Evolutionary conservation across 2,113 vertebrate genomes (phyloP).

Genomic region (Camarhynchus parvulus): DNA sequence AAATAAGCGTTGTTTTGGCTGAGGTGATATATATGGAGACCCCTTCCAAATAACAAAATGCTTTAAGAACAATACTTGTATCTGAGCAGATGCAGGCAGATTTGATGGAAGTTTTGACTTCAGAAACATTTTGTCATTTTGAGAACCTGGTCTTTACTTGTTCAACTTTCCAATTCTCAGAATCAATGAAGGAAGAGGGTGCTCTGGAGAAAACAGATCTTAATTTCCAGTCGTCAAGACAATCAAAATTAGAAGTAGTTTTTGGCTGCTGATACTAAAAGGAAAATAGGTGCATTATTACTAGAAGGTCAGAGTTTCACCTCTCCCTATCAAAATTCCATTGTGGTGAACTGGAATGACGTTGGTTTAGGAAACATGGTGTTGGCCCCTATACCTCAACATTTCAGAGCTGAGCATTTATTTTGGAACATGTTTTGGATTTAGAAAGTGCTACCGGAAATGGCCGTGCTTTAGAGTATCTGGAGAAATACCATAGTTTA

Average conservation of each 20-base stretch:
- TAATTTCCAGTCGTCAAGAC: accelerated
- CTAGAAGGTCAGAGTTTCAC: not conserved
- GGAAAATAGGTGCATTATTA: not conserved
- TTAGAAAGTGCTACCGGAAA: not conserved
- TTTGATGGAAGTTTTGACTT: not conserved
- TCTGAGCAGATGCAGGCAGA: not conserved
- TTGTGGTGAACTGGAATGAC: not conserved
- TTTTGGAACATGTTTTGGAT: not conserved
- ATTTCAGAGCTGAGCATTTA: not conserved
- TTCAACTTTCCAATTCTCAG: not conserved
- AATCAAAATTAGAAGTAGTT: not conserved
- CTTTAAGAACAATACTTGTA: not conserved
- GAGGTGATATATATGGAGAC: not conserved
- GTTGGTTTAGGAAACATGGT: not conserved
- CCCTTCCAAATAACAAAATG: not conserved
- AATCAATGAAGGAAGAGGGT: not conserved
- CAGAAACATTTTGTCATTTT: not conserved
- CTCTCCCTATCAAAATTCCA: not conserved
- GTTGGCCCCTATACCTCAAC: not conserved
- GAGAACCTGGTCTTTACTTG: not conserved
- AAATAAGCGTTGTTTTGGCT: not conserved
- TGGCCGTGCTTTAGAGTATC: not conserved
- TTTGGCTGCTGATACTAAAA: not conserved
- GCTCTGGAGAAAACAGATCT: not conserved
- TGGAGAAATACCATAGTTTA: not conserved